These are phyloP conservation scores for human DNA, from an alignment of 2,113 vertebrate species.

Conservation along the genomic window DNA sequence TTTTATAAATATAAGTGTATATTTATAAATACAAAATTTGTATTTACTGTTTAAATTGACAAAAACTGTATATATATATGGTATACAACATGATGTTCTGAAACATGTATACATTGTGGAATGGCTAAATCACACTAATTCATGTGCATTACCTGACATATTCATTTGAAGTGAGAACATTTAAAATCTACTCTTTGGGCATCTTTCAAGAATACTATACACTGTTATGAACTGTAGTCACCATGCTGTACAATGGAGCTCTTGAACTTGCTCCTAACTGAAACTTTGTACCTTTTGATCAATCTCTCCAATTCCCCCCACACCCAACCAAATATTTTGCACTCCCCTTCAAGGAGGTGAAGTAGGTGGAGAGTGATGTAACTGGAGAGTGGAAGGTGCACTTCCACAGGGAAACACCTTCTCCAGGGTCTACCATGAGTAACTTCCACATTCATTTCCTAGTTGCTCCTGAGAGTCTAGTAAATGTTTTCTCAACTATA, in stretches of 20 bases:
- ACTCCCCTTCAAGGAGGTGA: not conserved
- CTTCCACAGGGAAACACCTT: not conserved
- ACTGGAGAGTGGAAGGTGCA: not conserved
- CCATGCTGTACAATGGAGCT: not conserved
- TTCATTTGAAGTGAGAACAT: not conserved
- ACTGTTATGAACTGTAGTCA: not conserved
- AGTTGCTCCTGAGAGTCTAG: not conserved
- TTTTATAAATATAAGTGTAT: not conserved
- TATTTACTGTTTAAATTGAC: not conserved
- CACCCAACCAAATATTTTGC: not conserved
- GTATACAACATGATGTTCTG: not conserved
- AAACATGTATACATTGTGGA: not conserved
- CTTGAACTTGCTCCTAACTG: not conserved
- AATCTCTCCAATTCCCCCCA: not conserved
- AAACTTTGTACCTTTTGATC: not conserved
- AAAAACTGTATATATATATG: not conserved
- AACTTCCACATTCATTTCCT: not conserved
- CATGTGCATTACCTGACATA: not conserved
- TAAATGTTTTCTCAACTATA: not conserved
- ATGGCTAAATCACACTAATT: not conserved
- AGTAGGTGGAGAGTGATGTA: not conserved
- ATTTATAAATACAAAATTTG: not conserved
- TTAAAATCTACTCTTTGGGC: not conserved
- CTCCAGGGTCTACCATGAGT: not conserved
- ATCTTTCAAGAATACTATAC: not conserved